Evolutionary conservation across 1,140 invertebrate genomes (phyloP), one percentile per base, ranked within the genome.

Genomic region (Lethrus apterus): DNA sequence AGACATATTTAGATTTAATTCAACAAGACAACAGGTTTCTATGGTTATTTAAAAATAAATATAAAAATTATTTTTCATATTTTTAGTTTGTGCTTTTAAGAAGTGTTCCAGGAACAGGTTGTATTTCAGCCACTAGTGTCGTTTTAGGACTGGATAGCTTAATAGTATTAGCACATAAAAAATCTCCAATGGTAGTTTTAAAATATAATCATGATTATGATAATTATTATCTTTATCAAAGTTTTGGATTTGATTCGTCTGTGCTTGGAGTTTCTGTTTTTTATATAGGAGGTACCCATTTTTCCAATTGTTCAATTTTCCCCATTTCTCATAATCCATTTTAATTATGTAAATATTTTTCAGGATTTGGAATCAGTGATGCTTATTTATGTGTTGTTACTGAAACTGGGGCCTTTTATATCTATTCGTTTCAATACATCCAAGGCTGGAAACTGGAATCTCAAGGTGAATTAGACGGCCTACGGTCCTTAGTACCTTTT

Each of bases 161-260:
- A 11, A 56, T 65, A 19, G 50, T 57, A 21, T 50, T 65, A 15
- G 51, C 56, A 3, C 60, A 63, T 41, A 38, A 48, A 35, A 32
- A 54, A 8, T 40, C 40, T 7, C 45, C 48, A 8, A 18, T 62
- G n/a, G 51, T 51, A 32, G 45, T 65, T 29, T 47, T 62, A 15
- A 61, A 60, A 46, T 63, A 64, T 26, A 45, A 63, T 49, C 32
- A 31, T 5, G 29, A 50, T 24, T 55, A 46, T 23, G 48, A 62
- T 24, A 60, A 59, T 45, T 65, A 63, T 46, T 54, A 59, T 40
- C 55, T 56, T 23, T 60, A 62, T 41, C 59, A 65, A 50, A 57
- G 33, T 15, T 54, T 64, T 21, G 13, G 34, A 13, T 35, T 55
- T 3, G 56, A 60, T 26, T 51, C 44, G 17, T 53, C 55, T 11